Base-by-base conservation (phyloP, 2,113 vertebrate genomes). In the Channa argus region DNA sequence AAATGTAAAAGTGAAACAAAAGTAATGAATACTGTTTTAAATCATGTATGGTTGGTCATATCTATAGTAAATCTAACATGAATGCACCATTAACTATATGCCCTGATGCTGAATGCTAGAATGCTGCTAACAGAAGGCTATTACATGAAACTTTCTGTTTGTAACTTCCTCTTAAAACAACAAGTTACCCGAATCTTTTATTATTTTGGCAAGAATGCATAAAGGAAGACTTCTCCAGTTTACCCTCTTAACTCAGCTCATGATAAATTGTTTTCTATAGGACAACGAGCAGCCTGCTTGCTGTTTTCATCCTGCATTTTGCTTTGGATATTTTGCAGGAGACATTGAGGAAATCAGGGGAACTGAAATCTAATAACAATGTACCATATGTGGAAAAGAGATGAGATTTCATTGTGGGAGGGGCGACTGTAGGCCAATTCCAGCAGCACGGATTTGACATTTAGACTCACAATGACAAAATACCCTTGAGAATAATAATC, bases 401-500 rank as follows among this genome's bases (percentile, higher is more conserved):
- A 88, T 69, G 65, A 78, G 70, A 77, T 89, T 85, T 82, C 50
- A 53, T 44, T 61, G 68, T 47, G 54, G 86, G 74, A 82, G 80
- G 67, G 68, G 52, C 55, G 12, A 85, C 69, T 74, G 60, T 64
- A 67, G 75, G 47, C 50, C 69, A 63, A 63, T 58, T 73, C 43
- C 70, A 68, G 60, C 71, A 37, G 59, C 73, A 74, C 63, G 24
- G 74, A 77, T 63, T 50, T 85, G 80, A 88, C 85, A 91, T 92
- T 88, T 89, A 84, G 63, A 74, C 80, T 77, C 59, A 66, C 82
- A 75, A 82, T 86, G 88, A 90, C 73, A 83, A 89, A 86, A 86
- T 79, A 86, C 73, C 78, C 75, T 63, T 8, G 82, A 79, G 78
- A 83, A 77, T 84, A 83, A 84, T 88, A 70, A 83, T 86, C 67